phyloP scores from a whole-genome alignment of 2,797 vertebrate species.

The Coendou prehensilis region DNA sequence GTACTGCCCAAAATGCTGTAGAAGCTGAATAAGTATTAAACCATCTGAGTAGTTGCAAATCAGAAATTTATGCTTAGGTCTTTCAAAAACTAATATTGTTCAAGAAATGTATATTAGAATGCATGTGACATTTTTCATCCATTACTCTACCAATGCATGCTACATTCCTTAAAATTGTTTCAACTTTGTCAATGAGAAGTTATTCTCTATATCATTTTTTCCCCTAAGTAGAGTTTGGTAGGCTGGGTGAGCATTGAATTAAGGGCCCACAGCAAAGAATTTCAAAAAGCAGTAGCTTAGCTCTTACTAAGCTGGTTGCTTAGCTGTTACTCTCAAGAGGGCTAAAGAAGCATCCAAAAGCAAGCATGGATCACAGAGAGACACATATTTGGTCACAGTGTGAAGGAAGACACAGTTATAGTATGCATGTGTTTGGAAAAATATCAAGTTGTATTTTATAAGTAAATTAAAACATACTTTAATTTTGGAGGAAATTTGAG shows the following conservation, averaged over 20 bases:
- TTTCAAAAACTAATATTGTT: not conserved
- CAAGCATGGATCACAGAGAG: rapidly evolving
- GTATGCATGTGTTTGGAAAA: not conserved
- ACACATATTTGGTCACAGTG: not conserved
- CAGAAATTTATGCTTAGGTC: not conserved
- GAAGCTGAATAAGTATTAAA: not conserved
- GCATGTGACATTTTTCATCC: not conserved
- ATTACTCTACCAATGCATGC: not conserved
- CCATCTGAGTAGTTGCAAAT: not conserved
- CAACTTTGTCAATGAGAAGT: not conserved
- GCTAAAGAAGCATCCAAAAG: not conserved
- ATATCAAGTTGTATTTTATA: not conserved
- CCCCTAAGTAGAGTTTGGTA: not conserved
- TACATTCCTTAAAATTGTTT: not conserved
- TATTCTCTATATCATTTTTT: not conserved
- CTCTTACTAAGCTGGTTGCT: not conserved
- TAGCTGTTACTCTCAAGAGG: not conserved
- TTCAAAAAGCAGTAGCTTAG: not conserved
- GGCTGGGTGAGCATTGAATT: not conserved
- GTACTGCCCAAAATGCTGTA: not conserved
- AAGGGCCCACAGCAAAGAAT: not conserved
- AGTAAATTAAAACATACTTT: not conserved
- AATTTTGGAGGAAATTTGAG: not conserved
- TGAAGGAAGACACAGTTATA: not conserved
- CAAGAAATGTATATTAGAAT: not conserved